Evolutionary conservation across 2,113 vertebrate species (phyloP).

Genomic region (Oophaga pumilio): DNA sequence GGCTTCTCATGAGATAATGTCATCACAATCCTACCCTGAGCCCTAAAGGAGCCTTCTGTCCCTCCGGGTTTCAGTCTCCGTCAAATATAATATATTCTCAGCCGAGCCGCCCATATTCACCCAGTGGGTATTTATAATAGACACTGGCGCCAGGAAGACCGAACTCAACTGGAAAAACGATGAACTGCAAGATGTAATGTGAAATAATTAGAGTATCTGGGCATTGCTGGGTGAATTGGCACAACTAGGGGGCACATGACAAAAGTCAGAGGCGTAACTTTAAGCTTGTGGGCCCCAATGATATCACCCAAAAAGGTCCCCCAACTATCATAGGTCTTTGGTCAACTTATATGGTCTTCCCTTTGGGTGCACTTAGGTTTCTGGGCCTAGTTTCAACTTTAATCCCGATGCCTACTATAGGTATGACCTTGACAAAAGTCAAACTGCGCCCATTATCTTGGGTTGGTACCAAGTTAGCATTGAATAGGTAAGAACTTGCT

Average conservation of each 20-base stretch:
- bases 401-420: too few species aligned
- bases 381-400: too few species aligned
- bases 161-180: background rate
- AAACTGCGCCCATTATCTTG: background rate
- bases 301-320: too few species aligned
- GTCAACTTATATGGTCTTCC: too few species aligned
- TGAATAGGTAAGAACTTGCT: too few species aligned
- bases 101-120: background rate
- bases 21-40: background rate
- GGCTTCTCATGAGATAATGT: constrained; percentile 4
- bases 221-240: background rate
- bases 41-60: background rate
- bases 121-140: background rate
- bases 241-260: background rate
- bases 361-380: too few species aligned
- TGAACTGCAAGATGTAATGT: background rate
- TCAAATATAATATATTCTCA: constrained; percentile 27
- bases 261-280: background rate
- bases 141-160: background rate
- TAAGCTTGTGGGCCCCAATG: too few species aligned
- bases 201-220: background rate
- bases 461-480: too few species aligned
- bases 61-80: constrained; percentile 9
- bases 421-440: background rate
- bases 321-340: too few species aligned